Base-by-base conservation (phyloP, 1,140 invertebrate genomes). In the Tetragonula clypearis region DNA sequence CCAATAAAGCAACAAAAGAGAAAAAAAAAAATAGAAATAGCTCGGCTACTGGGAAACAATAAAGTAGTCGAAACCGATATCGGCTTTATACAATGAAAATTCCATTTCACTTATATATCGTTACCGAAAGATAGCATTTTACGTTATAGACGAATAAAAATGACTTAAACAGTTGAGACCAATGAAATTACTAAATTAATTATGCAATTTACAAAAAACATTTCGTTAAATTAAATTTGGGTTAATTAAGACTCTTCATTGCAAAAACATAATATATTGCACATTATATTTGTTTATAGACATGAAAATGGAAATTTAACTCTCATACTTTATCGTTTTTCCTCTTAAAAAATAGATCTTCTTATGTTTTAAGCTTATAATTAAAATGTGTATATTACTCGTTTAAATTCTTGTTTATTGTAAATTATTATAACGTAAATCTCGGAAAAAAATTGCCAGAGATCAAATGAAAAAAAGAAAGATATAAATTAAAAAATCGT, bases 1-100 rank as follows among this genome's bases (percentile, higher is more conserved):
- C 78, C 78, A 79, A 79, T 62, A 49, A 56, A 21, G 26, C 62
- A 68, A 69, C 49, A 23, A 55, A 68, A 65, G 21, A 12, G 60
- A 8, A 19, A 56, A 79, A 79, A 30, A 26, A n/a, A 26, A n/a
- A 62, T 30, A 53, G n/a, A 66, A 53, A 53, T 68, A 79, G 60
- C 49, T 55, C 17, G 19, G 30, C 26, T 35, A 69, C 17, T 65
- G 56, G 56, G 53, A 69, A 79, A 79, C 53, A 79, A 79, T 68
- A 35, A 65, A 14, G 53, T n/a, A 30, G 49, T 26, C 11, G 77
- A 35, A 17, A 62, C 74, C 60, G 56, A 60, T 76, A 62, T 77
- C 30, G 26, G n/a, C 1, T 55, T 66, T 53, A n/a, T 66, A 53
- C 62, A 55, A 68, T 66, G 21, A 68, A 79, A 66, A 79, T 68